Evolutionary conservation across 2,888 invertebrate genomes (phyloP).

Genomic region (Mesorhabditis belari): DNA sequence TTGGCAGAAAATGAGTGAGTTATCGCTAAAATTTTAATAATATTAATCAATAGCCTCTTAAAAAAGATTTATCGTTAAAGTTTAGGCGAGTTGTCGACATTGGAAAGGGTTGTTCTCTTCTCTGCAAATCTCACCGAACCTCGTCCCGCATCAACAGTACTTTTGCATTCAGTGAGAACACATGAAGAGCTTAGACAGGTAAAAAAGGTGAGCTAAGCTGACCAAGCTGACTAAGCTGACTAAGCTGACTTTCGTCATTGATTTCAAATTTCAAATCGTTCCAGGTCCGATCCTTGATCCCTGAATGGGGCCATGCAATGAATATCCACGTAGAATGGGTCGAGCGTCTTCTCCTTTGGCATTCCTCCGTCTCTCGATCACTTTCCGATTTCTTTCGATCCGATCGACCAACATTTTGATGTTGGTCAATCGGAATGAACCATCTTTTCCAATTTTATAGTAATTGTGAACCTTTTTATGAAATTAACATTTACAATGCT

Average conservation of each 20-base stretch:
- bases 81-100: conserved; percentile 15
- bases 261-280: not conserved
- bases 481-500: too few relatives aligned
- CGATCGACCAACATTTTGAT: not conserved
- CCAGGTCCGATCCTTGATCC: conserved; percentile 29
- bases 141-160: conserved; percentile 19
- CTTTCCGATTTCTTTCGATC: conserved; percentile 20
- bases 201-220: too few relatives aligned
- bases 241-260: not conserved
- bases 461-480: too few relatives aligned
- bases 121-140: conserved; percentile 28
- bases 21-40: not conserved
- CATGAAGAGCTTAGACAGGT: conserved; percentile 40
- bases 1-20: conserved; percentile 23
- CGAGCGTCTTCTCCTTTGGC: conserved; percentile 39
- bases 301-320: conserved; percentile 38
- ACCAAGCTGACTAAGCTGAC: not conserved
- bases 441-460: too few relatives aligned
- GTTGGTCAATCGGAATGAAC: too few relatives aligned
- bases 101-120: conserved; percentile 43
- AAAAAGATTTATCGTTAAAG: too few relatives aligned
- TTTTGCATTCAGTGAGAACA: conserved; percentile 40
- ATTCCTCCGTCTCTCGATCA: conserved; percentile 18
- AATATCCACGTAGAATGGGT: conserved; percentile 41
- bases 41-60: not conserved